A percentile compares a stretch with the other conserved stretches of the same genome.
Conservation (phyloP, 2,888 invertebrate genomes). For the Calameuta idolon region DNA sequence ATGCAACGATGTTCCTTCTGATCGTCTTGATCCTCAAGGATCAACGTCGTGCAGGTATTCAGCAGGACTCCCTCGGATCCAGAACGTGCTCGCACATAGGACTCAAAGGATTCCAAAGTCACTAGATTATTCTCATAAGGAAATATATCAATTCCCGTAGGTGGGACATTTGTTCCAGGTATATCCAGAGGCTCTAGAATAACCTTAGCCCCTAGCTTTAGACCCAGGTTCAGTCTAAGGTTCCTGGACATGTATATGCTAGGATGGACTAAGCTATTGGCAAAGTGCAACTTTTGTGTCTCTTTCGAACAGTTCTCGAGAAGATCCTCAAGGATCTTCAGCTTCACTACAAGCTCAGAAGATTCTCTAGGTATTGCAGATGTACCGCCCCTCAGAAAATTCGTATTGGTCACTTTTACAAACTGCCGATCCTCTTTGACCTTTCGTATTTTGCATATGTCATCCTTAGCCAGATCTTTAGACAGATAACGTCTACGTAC, state of each 20-base stretch:
- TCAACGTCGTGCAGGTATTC: conserved; percentile 68
- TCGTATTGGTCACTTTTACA: conserved; percentile 28
- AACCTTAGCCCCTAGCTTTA: conserved; percentile 72
- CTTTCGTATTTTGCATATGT: conserved; percentile 46
- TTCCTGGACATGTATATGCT: conserved; percentile 71
- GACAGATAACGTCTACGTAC: conserved; percentile 51
- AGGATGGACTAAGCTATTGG: conserved; percentile 42
- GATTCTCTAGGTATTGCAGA: conserved; percentile 27
- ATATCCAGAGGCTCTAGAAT: conserved; percentile 67
- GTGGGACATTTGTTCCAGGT: not conserved
- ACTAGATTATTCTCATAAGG: conserved; percentile 42
- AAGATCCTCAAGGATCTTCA: conserved; percentile 58
- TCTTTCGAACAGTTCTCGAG: conserved; percentile 29
- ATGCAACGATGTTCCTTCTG: conserved; percentile 32
- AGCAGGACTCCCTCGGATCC: conserved; percentile 70
- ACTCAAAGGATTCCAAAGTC: conserved; percentile 47
- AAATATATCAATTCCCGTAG: conserved; percentile 66
- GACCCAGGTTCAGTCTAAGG: conserved; percentile 70
- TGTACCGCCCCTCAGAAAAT: conserved; percentile 33
- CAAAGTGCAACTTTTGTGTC: conserved; percentile 27
- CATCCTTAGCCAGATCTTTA: conserved; percentile 12
- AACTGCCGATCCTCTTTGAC: conserved; percentile 40
- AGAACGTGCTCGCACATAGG: conserved; percentile 65
- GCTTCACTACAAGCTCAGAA: conserved; percentile 43
- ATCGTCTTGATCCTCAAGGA: not conserved